Conservation (phyloP, 2,113 vertebrate genomes). For the Synchiropus splendidus region DNA sequence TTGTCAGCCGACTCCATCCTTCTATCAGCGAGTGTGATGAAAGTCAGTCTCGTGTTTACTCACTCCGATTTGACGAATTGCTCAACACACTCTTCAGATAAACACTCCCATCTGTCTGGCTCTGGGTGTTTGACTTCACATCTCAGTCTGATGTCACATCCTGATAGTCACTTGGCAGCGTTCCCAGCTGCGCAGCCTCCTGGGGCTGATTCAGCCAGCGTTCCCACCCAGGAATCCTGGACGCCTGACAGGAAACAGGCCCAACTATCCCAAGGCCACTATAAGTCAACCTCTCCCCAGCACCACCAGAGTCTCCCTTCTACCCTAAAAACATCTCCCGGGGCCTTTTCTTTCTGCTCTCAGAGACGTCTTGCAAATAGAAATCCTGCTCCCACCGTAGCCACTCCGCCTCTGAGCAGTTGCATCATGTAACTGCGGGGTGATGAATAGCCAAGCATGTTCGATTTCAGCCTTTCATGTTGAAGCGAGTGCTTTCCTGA, state of each 20-base stretch:
- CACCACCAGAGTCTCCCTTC: slow-evolving; percentile 31
- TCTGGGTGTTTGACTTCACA: too few species aligned
- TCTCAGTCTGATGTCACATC: slow-evolving; percentile 68
- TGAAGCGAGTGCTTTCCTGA: slow-evolving; percentile 38
- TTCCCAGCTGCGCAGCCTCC: slow-evolving; percentile 56
- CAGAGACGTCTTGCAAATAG: slow-evolving; percentile 36
- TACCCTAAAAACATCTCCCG: slow-evolving; percentile 31
- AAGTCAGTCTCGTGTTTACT: too few species aligned
- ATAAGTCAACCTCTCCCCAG: slow-evolving; percentile 41
- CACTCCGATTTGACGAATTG: too few species aligned
- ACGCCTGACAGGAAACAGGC: slow-evolving; percentile 66
- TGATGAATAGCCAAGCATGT: slow-evolving; percentile 34
- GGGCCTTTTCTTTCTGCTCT: slow-evolving; percentile 31
- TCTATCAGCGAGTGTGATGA: too few species aligned
- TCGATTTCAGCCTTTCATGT: slow-evolving; percentile 45
- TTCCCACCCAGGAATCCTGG: slow-evolving; percentile 73
- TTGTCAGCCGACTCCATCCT: too few species aligned
- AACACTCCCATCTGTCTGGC: slow-evolving; percentile 43
- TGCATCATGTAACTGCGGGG: slow-evolving; percentile 36
- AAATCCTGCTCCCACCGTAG: slow-evolving; percentile 26
- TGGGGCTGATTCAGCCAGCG: slow-evolving; percentile 55
- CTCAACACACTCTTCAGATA: too few species aligned
- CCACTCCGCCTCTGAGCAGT: slow-evolving; percentile 22
- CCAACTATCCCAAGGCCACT: slow-evolving; percentile 55
- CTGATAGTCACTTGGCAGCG: slow-evolving; percentile 47